Evolutionary conservation across 2,888 invertebrate species (phyloP), one percentile per base, ranked within the genome.

Genomic region (Agelastica alni): DNA sequence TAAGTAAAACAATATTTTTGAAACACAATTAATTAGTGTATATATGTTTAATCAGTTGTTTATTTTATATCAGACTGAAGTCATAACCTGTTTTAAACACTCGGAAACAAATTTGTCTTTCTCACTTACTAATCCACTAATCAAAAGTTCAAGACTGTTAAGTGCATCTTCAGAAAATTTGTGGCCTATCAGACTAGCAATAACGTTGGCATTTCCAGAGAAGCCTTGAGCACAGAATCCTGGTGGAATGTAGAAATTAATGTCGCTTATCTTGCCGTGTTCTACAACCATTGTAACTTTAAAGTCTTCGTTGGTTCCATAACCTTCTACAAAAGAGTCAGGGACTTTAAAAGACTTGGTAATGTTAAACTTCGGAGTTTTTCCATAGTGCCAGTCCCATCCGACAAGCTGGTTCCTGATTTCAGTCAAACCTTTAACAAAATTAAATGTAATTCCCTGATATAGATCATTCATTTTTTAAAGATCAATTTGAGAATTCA

Each of bases 331-430:
- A n/a, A 83, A 70, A 56, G 78, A 79, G 0, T 75, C 71, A 0
- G 86, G 85, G 2, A 87, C 80, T 3, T 83, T 81, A 71, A 88
- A 83, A 0, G 83, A 76, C 26, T 85, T 82, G 54, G 83, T 83
- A 12, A 92, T 86, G 0, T 83, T 83, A 75, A 96, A 96, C 61
- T 85, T 84, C 0, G 96, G 96, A 0, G 95, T 92, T 72, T 85
- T 88, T 1, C 94, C 96, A 73, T 83, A 90, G 58, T 87, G 85
- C 95, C 95, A 96, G 53, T 93, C 86, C 93, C 94, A 95, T 17
- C 87, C 86, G 60, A 81, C 76, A 44, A 92, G 84, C 57, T 87
- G 85, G 30, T 83, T 81, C 51, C 83, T 83, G 52, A 92, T 79
- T 65, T 87, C 82, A 6, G 83, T 82, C 18, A 93, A 81, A 67